Percentiles rank a stretch among this genome's conserved stretches.
These are phyloP conservation scores for Dromococcyx pavoninus DNA, from an alignment of 2,797 vertebrate species.

Conservation along the genomic window DNA sequence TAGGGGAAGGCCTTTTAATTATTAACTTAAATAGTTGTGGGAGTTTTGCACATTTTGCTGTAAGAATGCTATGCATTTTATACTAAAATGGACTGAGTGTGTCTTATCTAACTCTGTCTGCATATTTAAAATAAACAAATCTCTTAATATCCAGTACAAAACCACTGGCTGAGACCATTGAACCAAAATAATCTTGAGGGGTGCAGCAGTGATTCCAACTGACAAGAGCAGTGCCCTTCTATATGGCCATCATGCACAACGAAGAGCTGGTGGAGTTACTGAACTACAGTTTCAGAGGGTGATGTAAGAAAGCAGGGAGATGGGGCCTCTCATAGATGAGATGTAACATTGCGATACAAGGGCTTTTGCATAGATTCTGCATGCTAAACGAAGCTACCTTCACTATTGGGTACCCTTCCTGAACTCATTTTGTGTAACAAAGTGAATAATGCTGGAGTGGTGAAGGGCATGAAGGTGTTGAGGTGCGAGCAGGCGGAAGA, in stretches of 20 bases:
- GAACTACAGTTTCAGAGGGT: neutral
- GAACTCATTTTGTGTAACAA: neutral
- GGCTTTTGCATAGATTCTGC: neutral
- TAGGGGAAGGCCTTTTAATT: constrained; percentile 61
- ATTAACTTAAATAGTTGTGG: constrained; percentile 61
- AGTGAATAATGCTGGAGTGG: neutral
- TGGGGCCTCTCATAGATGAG: neutral
- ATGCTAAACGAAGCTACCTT: neutral
- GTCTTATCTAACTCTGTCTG: neutral
- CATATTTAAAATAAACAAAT: neutral
- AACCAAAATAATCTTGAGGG: neutral
- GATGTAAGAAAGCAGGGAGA: neutral
- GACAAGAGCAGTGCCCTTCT: neutral
- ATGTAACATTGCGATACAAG: neutral
- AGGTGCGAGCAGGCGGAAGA: neutral
- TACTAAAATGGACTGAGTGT: neutral
- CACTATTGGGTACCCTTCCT: neutral
- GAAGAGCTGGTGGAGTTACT: neutral
- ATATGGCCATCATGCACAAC: fast-evolving
- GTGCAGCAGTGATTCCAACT: neutral
- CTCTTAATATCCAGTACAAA: neutral
- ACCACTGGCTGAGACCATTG: neutral
- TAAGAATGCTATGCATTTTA: constrained; percentile 31
- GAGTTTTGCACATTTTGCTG: neutral
- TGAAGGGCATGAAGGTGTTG: neutral